phyloP scores from a whole-genome alignment of 2,113 vertebrate genomes.

The Notothenia rossii region DNA sequence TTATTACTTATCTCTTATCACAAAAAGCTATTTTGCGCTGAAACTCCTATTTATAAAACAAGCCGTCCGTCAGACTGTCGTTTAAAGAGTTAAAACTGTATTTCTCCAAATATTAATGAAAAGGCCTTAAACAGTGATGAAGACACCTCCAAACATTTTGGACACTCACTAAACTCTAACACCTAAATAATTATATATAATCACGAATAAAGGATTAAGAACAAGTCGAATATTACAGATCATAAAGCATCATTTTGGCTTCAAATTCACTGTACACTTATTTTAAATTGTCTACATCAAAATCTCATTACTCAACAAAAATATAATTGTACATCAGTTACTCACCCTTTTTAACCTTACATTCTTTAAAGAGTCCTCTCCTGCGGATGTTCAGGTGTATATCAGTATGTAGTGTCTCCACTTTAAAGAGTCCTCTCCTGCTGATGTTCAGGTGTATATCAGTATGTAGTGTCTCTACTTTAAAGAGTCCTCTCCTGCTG shows the following conservation, averaged over 20 bases:
- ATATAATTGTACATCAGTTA: too few relatives aligned
- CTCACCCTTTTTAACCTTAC: too few relatives aligned
- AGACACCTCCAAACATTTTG: conserved; percentile 11
- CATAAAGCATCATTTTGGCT: conserved; percentile 52
- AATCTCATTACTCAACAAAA: conserved; percentile 1
- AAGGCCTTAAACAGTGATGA: conserved; percentile 23
- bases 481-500: too few relatives aligned
- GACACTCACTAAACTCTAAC: conserved; percentile 34
- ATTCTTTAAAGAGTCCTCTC: too few relatives aligned
- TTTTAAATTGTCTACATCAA: conserved; percentile 18
- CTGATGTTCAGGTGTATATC: too few relatives aligned
- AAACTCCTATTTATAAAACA: conserved; percentile 8
- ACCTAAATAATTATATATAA: conserved; percentile 40
- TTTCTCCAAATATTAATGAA: conserved; percentile 28
- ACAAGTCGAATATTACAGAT: conserved; percentile 50
- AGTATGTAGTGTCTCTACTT: too few relatives aligned
- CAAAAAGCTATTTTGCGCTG: conserved; percentile 33
- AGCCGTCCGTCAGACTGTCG: neutral
- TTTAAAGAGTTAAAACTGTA: conserved; percentile 10
- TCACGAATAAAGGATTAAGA: conserved; percentile 66
- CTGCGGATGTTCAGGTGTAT: too few relatives aligned
- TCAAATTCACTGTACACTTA: conserved; percentile 18
- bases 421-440: too few relatives aligned
- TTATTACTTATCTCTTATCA: conserved; percentile 15
- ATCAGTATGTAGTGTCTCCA: too few relatives aligned